Evolutionary conservation across 2,113 vertebrate genomes (phyloP).

Genomic region (Sceloporus undulatus): DNA sequence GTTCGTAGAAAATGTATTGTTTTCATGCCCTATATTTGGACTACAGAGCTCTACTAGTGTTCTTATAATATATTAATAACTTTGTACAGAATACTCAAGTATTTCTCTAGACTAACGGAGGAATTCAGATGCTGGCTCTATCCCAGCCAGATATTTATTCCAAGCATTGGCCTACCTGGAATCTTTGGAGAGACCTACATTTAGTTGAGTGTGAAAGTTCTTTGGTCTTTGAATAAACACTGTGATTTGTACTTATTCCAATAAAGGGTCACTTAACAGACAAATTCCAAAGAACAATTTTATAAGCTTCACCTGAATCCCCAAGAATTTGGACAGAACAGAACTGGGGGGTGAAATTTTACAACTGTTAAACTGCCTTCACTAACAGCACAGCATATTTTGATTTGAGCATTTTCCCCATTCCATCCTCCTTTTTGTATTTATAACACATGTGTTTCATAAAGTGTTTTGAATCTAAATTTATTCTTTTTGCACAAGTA

Average conservation of each 20-base stretch:
- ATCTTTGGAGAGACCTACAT: slow-evolving; percentile 32
- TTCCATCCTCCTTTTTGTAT: background rate
- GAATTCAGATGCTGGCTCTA: slow-evolving; percentile 2
- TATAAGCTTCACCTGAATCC: background rate
- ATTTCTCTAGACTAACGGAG: background rate
- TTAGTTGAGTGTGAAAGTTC: background rate
- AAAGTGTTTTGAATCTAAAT: slow-evolving; percentile 30
- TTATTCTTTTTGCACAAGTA: slow-evolving; percentile 2
- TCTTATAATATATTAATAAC: slow-evolving; percentile 4
- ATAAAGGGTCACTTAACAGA: slow-evolving; percentile 2
- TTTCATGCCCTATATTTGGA: background rate
- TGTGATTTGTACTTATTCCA: slow-evolving; percentile 19
- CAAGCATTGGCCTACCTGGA: background rate
- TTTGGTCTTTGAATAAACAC: slow-evolving; percentile 25
- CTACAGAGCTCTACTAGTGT: background rate
- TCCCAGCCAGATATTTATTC: background rate
- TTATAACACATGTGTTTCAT: background rate
- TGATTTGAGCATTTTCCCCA: background rate
- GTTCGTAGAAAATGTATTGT: background rate
- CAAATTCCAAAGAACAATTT: background rate
- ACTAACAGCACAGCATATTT: background rate
- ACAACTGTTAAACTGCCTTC: background rate
- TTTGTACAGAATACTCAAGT: background rate
- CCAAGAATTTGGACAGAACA: background rate
- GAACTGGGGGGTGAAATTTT: slow-evolving; percentile 6